phyloP scores from a whole-genome alignment of 2,113 vertebrate species.

The Furnarius figulus region DNA sequence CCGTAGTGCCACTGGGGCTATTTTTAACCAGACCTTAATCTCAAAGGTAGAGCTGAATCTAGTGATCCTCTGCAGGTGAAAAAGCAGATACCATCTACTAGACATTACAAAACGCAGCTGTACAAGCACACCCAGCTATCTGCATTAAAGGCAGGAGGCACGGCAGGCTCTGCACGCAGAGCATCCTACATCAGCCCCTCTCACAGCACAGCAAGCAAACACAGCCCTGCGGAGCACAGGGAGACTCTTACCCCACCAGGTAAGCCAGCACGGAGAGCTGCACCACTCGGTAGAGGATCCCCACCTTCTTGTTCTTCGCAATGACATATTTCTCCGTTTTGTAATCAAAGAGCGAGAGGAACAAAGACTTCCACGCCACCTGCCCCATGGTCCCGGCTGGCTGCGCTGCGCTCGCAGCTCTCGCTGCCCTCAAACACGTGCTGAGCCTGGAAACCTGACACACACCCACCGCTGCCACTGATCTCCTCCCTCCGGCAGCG shows the following conservation, averaged over 20 bases:
- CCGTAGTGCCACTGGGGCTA: not conserved
- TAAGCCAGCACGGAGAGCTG: slow-evolving; percentile 91
- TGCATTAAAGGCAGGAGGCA: not conserved
- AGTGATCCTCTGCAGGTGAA: not conserved
- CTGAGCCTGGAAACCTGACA: slow-evolving; percentile 43
- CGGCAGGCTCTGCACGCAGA: not conserved
- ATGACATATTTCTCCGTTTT: slow-evolving; percentile 96
- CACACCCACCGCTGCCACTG: not conserved
- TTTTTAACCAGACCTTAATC: not conserved
- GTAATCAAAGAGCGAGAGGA: slow-evolving; percentile 87
- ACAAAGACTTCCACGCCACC: slow-evolving; percentile 74
- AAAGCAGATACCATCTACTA: not conserved
- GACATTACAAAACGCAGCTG: not conserved
- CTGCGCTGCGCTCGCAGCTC: not conserved
- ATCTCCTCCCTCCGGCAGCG: slow-evolving; percentile 26
- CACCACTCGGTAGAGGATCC: slow-evolving; percentile 87
- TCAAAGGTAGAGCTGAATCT: not conserved
- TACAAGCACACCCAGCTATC: not conserved
- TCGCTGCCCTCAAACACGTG: slow-evolving; percentile 19
- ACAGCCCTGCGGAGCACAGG: not conserved
- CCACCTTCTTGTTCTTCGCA: slow-evolving; percentile 91
- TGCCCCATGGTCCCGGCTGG: slow-evolving; percentile 78
- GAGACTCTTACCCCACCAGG: slow-evolving; percentile 83
- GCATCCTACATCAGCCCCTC: not conserved
- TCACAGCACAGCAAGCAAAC: not conserved